Evolutionary conservation across 2,797 vertebrate species (phyloP).

Genomic region (Pempheris klunzingeri): DNA sequence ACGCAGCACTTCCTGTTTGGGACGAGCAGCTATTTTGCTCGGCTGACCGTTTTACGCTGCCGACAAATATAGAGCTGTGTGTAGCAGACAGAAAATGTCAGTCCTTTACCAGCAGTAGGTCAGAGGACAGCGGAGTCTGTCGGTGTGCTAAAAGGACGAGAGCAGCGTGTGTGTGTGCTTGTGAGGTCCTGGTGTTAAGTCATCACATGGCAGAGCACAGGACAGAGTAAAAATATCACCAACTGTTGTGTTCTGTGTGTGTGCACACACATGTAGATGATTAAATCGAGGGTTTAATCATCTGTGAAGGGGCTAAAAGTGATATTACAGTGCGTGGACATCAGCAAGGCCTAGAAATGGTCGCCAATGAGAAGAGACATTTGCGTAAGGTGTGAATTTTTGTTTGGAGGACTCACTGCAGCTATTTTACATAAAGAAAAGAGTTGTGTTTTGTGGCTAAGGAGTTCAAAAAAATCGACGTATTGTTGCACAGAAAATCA

Average conservation of each 20-base stretch:
- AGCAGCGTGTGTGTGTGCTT: slow-evolving; percentile 5
- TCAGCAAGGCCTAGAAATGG: too few relatives aligned
- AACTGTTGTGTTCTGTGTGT: too few relatives aligned
- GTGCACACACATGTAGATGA: background rate
- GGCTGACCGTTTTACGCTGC: slow-evolving; percentile 33
- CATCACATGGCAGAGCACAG: slow-evolving; percentile 33
- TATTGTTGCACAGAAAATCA: slow-evolving; percentile 31
- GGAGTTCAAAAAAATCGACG: slow-evolving; percentile 29
- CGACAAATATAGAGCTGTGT: slow-evolving; percentile 54
- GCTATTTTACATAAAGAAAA: background rate
- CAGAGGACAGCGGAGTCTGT: slow-evolving; percentile 45
- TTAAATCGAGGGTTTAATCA: slow-evolving; percentile 9
- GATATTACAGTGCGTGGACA: slow-evolving; percentile 11
- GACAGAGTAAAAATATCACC: slow-evolving; percentile 60
- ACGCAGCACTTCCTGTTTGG: slow-evolving; percentile 57
- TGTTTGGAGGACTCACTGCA: background rate
- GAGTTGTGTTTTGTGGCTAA: slow-evolving; percentile 10
- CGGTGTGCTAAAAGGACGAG: slow-evolving; percentile 39
- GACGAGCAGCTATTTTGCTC: slow-evolving; percentile 27
- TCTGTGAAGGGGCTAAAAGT: background rate
- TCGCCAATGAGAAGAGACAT: background rate
- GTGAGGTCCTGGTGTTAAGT: slow-evolving; percentile 37
- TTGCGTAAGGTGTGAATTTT: background rate
- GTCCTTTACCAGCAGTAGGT: slow-evolving; percentile 45
- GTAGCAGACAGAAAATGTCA: slow-evolving; percentile 55